phyloP scores from a whole-genome alignment of 2,113 vertebrate species.

The Upupa epops region DNA sequence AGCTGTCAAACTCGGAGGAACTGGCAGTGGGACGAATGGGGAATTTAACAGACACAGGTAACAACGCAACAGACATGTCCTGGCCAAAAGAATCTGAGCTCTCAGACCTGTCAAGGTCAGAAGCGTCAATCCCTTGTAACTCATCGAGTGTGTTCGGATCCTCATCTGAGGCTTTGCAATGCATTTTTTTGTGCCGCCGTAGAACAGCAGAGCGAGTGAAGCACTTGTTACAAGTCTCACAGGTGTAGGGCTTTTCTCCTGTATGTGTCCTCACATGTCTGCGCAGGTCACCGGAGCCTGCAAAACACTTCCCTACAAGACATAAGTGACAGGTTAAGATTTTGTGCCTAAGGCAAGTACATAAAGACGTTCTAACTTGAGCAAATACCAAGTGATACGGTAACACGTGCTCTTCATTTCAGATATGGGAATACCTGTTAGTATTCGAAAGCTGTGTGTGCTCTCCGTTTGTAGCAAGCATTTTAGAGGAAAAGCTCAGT shows the following conservation, averaged over 20 bases:
- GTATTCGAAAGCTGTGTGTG: background rate
- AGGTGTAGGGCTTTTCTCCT: conserved; percentile 91
- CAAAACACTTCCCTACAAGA: conserved; percentile 87
- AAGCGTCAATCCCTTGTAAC: conserved; percentile 8
- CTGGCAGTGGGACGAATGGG: background rate
- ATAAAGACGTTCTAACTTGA: background rate
- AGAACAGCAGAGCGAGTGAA: conserved; percentile 92
- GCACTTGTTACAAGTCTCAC: conserved; percentile 87
- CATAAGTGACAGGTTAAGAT: background rate
- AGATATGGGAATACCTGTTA: background rate
- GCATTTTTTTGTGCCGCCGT: conserved; percentile 84
- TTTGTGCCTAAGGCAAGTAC: background rate
- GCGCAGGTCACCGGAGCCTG: conserved; percentile 91
- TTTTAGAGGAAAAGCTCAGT: background rate
- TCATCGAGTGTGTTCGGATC: background rate
- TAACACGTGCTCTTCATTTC: background rate
- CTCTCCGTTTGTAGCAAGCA: background rate
- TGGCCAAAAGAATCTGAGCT: conserved; percentile 72
- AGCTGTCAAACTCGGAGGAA: background rate
- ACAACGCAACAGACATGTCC: conserved; percentile 47
- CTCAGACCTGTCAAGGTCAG: conserved; percentile 68
- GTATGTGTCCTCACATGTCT: conserved; percentile 92
- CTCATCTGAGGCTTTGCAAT: conserved; percentile 71
- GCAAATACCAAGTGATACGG: background rate
- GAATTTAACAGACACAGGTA: conserved; percentile 68